Conservation (phyloP, 2,888 invertebrate species). For the Diarsia dahlii region DNA sequence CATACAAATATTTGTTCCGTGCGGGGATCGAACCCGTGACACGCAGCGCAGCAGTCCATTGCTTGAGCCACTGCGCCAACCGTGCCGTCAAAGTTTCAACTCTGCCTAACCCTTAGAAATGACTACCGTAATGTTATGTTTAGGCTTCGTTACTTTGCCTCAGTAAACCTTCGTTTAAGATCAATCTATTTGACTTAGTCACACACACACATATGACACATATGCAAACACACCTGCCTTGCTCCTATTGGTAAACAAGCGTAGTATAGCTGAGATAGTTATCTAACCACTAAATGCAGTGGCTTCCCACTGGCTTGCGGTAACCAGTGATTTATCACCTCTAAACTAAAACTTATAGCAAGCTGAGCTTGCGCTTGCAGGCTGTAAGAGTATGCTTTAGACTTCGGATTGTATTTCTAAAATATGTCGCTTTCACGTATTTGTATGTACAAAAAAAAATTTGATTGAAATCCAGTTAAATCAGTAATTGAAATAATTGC, state of each 20-base stretch:
- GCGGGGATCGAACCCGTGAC: too few species aligned
- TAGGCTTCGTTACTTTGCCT: neutral
- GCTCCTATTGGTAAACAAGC: conserved; percentile 11
- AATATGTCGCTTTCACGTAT: too few species aligned
- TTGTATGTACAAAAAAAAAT: too few species aligned
- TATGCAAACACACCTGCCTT: neutral
- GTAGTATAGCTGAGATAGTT: conserved; percentile 31
- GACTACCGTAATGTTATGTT: neutral
- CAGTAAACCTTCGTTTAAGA: conserved; percentile 10
- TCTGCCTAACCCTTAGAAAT: neutral
- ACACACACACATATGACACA: conserved; percentile 15
- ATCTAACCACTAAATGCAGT: conserved; percentile 49
- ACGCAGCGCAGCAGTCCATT: too few species aligned
- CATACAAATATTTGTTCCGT: too few species aligned
- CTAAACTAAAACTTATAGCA: conserved; percentile 47
- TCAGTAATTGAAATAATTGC: too few species aligned
- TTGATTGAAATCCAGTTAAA: too few species aligned
- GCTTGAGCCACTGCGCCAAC: too few species aligned
- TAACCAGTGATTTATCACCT: conserved; percentile 39
- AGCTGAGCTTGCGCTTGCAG: conserved; percentile 9
- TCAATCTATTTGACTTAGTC: conserved; percentile 24
- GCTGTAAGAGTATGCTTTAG: conserved; percentile 18
- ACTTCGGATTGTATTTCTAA: neutral
- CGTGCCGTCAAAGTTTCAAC: too few species aligned
- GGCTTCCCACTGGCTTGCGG: conserved; percentile 55